Percentiles rank a stretch among this genome's conserved stretches.
These are phyloP conservation scores for Malacosoma neustria DNA, from an alignment of 2,888 invertebrate genomes.

Conservation along the genomic window DNA sequence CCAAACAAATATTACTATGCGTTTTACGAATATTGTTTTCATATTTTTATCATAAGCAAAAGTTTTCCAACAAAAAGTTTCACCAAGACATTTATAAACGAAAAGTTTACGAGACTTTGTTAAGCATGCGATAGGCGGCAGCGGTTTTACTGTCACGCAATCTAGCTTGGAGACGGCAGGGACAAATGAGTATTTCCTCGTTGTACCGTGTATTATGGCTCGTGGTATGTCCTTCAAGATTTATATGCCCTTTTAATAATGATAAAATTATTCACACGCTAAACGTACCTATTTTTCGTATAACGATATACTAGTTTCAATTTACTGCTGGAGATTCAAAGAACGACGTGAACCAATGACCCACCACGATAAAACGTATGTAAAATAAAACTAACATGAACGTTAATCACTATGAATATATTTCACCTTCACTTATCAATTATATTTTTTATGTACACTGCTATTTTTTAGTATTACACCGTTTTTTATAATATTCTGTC, in stretches of 20 bases:
- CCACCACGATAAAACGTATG: too few relatives aligned
- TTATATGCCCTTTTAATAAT: not conserved
- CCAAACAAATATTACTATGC: constrained; percentile 4
- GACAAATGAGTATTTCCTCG: constrained; percentile 6
- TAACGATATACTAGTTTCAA: too few relatives aligned
- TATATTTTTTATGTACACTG: too few relatives aligned
- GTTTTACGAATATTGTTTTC: constrained; percentile 15
- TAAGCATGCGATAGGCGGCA: constrained; percentile 36
- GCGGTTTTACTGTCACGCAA: constrained; percentile 28
- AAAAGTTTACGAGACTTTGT: constrained; percentile 33
- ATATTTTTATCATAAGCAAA: constrained; percentile 17
- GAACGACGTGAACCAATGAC: too few relatives aligned
- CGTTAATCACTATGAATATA: too few relatives aligned
- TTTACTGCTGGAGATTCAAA: too few relatives aligned
- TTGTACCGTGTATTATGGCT: not conserved
- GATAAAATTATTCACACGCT: not conserved
- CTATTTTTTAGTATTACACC: too few relatives aligned
- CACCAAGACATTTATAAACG: constrained; percentile 33
- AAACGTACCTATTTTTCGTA: too few relatives aligned
- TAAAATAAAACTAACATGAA: too few relatives aligned
- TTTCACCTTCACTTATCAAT: too few relatives aligned
- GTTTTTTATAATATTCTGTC: too few relatives aligned
- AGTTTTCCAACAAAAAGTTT: constrained; percentile 32
- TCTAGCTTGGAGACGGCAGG: constrained; percentile 7
- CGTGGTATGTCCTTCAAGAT: not conserved